These are phyloP conservation scores for Spicauda simplicius DNA, from an alignment of 2,888 invertebrate species.

Conservation along the genomic window DNA sequence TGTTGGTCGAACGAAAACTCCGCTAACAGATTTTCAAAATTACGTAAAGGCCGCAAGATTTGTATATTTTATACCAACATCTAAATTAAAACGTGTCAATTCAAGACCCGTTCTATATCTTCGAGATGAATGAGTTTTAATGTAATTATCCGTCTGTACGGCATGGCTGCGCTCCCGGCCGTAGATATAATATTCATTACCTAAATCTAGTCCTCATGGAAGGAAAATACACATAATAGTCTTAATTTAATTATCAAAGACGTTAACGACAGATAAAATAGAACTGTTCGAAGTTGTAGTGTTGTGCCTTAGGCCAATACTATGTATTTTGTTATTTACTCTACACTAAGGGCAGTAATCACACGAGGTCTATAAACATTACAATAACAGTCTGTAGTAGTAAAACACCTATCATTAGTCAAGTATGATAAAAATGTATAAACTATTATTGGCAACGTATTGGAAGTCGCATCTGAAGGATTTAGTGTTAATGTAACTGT, in stretches of 20 bases:
- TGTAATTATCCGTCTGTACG: background rate
- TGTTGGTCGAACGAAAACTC: no score
- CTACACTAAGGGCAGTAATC: constrained; percentile 32
- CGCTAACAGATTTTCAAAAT: no score
- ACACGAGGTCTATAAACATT: constrained; percentile 32
- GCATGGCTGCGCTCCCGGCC: background rate
- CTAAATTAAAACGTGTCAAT: background rate
- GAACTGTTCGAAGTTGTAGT: constrained; percentile 15
- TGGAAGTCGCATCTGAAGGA: constrained; percentile 13
- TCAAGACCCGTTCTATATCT: background rate
- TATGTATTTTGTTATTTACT: constrained; percentile 24
- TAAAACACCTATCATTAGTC: constrained; percentile 20
- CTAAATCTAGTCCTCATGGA: background rate
- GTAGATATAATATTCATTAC: background rate
- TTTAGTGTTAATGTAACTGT: constrained; percentile 3
- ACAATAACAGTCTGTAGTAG: constrained; percentile 26
- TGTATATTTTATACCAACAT: background rate
- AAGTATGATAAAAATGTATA: constrained; percentile 20
- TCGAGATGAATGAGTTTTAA: background rate
- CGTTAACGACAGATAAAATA: constrained; percentile 6
- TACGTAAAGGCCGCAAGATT: background rate
- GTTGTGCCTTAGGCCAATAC: constrained; percentile 31
- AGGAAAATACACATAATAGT: constrained; percentile 2
- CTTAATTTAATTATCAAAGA: constrained; percentile 5
- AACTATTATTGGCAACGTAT: constrained; percentile 13